These are phyloP conservation scores for Porites australiensis DNA, from an alignment of 64 coral and sea anemone species.

Conservation along the genomic window DNA sequence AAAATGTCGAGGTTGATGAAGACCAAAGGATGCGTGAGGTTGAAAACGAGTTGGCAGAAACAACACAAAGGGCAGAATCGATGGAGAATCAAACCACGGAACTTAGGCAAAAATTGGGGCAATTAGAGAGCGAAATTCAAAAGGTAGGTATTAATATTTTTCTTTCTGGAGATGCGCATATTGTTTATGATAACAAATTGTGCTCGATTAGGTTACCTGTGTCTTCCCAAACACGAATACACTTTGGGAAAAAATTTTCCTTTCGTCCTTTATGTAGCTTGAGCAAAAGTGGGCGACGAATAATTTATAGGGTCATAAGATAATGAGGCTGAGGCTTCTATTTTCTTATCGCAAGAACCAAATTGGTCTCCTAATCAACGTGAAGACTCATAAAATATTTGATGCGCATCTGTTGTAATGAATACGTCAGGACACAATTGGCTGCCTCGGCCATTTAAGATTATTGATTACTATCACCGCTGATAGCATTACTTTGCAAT, in stretches of 20 bases:
- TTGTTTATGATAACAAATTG: background rate
- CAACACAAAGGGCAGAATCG: conserved; percentile 35
- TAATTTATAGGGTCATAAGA: background rate
- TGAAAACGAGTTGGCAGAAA: conserved; percentile 74
- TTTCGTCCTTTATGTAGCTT: background rate
- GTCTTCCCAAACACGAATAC: background rate
- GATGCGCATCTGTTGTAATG: background rate
- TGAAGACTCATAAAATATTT: conserved; percentile 13
- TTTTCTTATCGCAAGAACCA: conserved; percentile 46
- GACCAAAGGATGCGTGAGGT: conserved; percentile 80
- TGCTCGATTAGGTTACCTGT: conserved; percentile 20
- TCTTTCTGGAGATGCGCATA: background rate
- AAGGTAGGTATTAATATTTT: conserved; percentile 31
- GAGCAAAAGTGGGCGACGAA: background rate
- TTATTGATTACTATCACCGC: background rate
- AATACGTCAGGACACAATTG: background rate
- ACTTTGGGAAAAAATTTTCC: background rate
- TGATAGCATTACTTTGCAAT: background rate
- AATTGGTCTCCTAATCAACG: conserved; percentile 31
- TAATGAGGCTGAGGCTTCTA: background rate
- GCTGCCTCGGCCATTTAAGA: background rate
- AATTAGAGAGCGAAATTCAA: conserved; percentile 74
- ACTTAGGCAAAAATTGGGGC: conserved; percentile 64
- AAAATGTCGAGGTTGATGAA: conserved; percentile 83
- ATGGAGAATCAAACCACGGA: conserved; percentile 72